Evolutionary conservation across 2,888 invertebrate species (phyloP), one percentile per base, ranked within the genome.

Genomic region (Campaea margaritaria): DNA sequence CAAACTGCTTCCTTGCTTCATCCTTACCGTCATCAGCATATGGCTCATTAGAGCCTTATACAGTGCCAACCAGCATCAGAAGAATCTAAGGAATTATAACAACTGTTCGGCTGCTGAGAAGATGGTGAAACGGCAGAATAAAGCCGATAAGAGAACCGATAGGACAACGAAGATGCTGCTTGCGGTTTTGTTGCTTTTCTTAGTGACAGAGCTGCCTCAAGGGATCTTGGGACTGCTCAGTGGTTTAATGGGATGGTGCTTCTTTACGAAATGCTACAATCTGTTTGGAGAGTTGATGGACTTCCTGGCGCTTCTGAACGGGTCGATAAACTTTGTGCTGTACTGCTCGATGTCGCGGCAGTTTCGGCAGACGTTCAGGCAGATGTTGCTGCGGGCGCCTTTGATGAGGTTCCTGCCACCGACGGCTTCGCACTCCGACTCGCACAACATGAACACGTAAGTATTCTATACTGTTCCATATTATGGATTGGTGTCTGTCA

Each of bases 311-410:
- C 93, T 99, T 58, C 90, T 97, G 72, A 99, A 98, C 85, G 97
- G 98, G 9, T 96, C 97, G 0, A 96, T 98, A 59, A 99, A 98
- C 86, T 99, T 99, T 79, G 96, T 98, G 54, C 93, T 99, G 43
- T 99, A 98, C 83, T 98, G 98, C 78, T 94, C 96, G 52, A 98
- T 99, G 98, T 98, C 97, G 64, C 94, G 96, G 65, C 98, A 98
- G 93, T 99, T 99, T 85, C 94, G 99, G 13, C 95, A 94, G 70
- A 96, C 96, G 0, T 97, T 96, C 81, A 93, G 95, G 11, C 94
- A 95, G 76, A 86, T 97, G 73, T 95, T 97, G 78, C 93, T 94
- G 64, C 94, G 94, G n/a, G 93, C 93, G 58, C 93, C 94, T 31
- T 83, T 95, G 62, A 92, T 93, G 14, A 93, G 94, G 57, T 94